Conservation (phyloP, 2,888 invertebrate genomes). For the Leptogaster cylindrica region DNA sequence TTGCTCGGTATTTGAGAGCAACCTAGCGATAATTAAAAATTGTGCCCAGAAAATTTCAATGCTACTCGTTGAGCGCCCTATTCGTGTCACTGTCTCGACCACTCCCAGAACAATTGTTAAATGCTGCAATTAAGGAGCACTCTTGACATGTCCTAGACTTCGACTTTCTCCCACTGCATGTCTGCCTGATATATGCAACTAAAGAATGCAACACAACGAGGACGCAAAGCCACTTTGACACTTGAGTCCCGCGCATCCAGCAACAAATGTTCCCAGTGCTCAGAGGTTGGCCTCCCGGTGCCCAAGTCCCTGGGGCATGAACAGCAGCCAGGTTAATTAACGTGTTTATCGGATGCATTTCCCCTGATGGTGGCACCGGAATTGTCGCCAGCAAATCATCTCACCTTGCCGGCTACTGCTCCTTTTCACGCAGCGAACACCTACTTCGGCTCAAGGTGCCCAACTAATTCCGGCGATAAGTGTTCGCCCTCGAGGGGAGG, state of each 20-base stretch:
- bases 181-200: too few species aligned
- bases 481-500: background rate
- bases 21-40: slow-evolving; percentile 10
- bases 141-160: too few species aligned
- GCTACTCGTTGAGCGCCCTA: too few species aligned
- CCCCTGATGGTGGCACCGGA: slow-evolving; percentile 2
- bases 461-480: background rate
- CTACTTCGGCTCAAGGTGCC: background rate
- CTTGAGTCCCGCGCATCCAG: slow-evolving; percentile 1
- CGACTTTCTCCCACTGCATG: too few species aligned
- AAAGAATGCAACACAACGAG: background rate
- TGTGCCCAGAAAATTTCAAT: too few species aligned
- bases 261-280: slow-evolving; percentile 15
- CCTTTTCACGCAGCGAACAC: too few species aligned
- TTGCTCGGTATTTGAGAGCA: slow-evolving; percentile 14
- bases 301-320: slow-evolving; percentile 27
- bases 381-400: slow-evolving; percentile 23
- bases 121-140: too few species aligned
- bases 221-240: background rate
- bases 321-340: slow-evolving; percentile 39
- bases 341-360: slow-evolving; percentile 41
- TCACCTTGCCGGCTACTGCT: slow-evolving; percentile 30
- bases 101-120: too few species aligned
- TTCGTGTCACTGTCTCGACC: too few species aligned
- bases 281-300: slow-evolving; percentile 2